Conservation (phyloP, 1,140 invertebrate species). For the Nephila pilipes region DNA sequence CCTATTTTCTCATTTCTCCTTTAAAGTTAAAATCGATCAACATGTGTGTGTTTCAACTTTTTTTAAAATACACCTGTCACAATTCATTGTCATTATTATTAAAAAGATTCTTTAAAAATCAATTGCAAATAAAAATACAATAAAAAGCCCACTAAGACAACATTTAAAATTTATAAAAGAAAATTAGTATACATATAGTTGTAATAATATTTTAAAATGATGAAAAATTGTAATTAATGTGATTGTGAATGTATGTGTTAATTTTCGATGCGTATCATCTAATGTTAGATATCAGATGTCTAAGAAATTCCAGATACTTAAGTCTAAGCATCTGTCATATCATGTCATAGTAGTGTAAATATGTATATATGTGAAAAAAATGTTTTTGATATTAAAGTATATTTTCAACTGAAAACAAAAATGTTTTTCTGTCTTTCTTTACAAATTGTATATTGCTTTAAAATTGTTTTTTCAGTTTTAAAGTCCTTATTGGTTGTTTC, state of each 20-base stretch:
- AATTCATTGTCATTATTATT: too few relatives aligned
- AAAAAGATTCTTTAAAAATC: too few relatives aligned
- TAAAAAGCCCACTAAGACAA: too few relatives aligned
- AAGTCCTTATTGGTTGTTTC: too few relatives aligned
- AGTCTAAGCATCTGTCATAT: neutral
- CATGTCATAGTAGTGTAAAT: conserved; percentile 1
- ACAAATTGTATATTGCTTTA: neutral
- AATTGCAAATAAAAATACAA: too few relatives aligned
- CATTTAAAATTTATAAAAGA: too few relatives aligned
- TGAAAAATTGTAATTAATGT: neutral
- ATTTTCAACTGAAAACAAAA: neutral
- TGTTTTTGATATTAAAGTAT: neutral
- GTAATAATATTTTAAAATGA: neutral
- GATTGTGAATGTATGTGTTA: neutral
- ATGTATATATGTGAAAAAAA: conserved; percentile 26
- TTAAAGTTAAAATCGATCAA: too few relatives aligned
- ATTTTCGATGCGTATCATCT: neutral
- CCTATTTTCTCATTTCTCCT: too few relatives aligned
- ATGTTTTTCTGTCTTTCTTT: neutral
- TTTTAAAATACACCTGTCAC: too few relatives aligned
- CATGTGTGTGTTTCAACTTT: too few relatives aligned
- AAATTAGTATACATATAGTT: neutral
- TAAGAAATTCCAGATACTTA: neutral
- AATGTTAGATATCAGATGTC: neutral
- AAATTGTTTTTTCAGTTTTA: neutral